phyloP scores from a whole-genome alignment of 2,888 invertebrate genomes.

The Cheilosia impressa region DNA sequence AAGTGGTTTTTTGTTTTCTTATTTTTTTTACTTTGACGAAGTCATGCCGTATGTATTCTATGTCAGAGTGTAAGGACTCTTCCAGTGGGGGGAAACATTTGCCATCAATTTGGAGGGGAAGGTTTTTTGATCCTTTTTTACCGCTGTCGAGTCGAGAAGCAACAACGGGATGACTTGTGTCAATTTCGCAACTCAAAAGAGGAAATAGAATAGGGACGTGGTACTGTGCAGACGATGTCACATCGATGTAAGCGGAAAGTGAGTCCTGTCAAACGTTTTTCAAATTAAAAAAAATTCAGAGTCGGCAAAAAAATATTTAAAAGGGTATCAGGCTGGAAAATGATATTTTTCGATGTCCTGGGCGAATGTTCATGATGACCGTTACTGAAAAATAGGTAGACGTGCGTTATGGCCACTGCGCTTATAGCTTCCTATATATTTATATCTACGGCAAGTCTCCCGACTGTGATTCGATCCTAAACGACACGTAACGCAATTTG shows the following conservation, averaged over 20 bases:
- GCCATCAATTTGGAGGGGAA: conserved; percentile 12
- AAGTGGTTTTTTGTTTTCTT: not conserved
- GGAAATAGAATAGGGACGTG: not conserved
- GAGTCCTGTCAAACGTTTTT: conserved; percentile 4
- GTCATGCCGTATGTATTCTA: conserved; percentile 6
- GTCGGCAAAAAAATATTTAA: not conserved
- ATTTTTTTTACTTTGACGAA: conserved; percentile 6
- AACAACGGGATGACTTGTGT: conserved; percentile 21
- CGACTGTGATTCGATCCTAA: too few relatives aligned
- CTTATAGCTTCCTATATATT: too few relatives aligned
- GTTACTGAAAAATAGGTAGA: too few relatives aligned
- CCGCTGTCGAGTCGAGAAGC: not conserved
- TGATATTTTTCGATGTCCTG: too few relatives aligned
- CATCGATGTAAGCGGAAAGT: not conserved
- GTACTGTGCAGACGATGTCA: not conserved
- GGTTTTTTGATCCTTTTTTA: conserved; percentile 23
- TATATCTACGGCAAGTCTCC: too few relatives aligned
- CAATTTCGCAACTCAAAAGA: conserved; percentile 14
- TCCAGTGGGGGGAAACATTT: conserved; percentile 2
- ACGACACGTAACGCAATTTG: too few relatives aligned
- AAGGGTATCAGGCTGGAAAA: not conserved
- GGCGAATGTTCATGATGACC: too few relatives aligned
- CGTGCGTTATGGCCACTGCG: too few relatives aligned
- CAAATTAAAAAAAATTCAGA: conserved; percentile 6
- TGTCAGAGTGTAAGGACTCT: conserved; percentile 8